Percentiles rank a stretch among this genome's conserved stretches.
Conservation (phyloP, 2,888 invertebrate genomes). For the Scaptomyza tumidula region DNA sequence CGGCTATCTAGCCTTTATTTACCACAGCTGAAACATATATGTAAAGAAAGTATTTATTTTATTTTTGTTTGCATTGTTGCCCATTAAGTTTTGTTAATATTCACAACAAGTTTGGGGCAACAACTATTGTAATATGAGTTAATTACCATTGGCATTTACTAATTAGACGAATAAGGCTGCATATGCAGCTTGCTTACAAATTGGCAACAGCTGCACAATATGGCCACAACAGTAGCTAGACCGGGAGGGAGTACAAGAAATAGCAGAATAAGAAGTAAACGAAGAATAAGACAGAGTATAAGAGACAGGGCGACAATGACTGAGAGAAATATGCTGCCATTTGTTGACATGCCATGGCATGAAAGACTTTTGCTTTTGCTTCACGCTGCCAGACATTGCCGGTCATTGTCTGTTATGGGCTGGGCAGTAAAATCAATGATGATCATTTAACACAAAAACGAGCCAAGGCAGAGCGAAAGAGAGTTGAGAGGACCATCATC, state of each 20-base stretch:
- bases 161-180: slow-evolving; percentile 57
- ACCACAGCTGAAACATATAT: not conserved
- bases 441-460: slow-evolving; percentile 62
- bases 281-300: not conserved
- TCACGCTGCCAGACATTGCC: not conserved
- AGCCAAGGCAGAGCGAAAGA: not conserved
- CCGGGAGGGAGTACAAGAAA: not conserved
- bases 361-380: slow-evolving; percentile 6
- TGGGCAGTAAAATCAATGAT: slow-evolving; percentile 71
- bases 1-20: too few species aligned
- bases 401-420: slow-evolving; percentile 42
- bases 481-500: slow-evolving; percentile 34
- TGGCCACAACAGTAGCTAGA: slow-evolving; percentile 24
- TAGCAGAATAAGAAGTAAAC: not conserved
- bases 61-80: not conserved
- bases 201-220: slow-evolving; percentile 49
- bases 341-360: slow-evolving; percentile 65
- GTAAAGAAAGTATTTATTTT: not conserved
- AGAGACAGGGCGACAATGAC: slow-evolving; percentile 24
- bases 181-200: slow-evolving; percentile 42
- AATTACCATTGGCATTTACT: slow-evolving; percentile 66
- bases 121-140: slow-evolving; percentile 50
- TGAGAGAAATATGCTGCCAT: slow-evolving; percentile 65
- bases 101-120: slow-evolving; percentile 12
- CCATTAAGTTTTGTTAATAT: slow-evolving; percentile 3